Percentiles rank a stretch among this genome's conserved stretches.
Evolutionary conservation across 2,888 invertebrate species (phyloP).

Genomic region (Taphrorychus bicolor): DNA sequence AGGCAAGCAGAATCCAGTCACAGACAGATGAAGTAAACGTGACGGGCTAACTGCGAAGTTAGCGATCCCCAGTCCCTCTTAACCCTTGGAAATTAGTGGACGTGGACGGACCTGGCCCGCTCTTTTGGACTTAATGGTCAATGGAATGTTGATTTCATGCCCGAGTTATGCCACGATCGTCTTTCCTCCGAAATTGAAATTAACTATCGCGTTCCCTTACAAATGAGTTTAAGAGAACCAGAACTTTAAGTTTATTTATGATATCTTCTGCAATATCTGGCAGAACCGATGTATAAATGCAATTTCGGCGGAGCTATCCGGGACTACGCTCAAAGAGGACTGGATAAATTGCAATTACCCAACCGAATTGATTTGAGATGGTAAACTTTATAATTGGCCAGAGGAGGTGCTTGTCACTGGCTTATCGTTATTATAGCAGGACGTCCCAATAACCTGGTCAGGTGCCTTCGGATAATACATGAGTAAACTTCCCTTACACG

Average conservation of each 20-base stretch:
- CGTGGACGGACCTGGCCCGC: conserved; percentile 41
- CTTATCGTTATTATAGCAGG: not conserved
- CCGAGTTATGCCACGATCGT: conserved; percentile 46
- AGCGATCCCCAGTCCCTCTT: conserved; percentile 41
- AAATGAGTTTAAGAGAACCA: conserved; percentile 27
- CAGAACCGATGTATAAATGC: conserved; percentile 6
- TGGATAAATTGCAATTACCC: not conserved
- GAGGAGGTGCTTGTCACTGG: not conserved
- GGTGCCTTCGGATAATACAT: not conserved
- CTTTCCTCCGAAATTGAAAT: conserved; percentile 43
- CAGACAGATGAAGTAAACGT: conserved; percentile 49
- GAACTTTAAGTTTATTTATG: conserved; percentile 24
- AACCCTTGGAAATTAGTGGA: conserved; percentile 45
- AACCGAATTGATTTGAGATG: not conserved
- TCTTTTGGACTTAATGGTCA: conserved; percentile 44
- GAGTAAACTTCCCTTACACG: not conserved
- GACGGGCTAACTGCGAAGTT: conserved; percentile 47
- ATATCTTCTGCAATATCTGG: not conserved
- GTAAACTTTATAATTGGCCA: not conserved
- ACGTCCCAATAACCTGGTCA: not conserved
- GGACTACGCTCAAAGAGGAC: not conserved
- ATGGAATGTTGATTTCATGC: conserved; percentile 46
- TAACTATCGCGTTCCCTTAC: conserved; percentile 29
- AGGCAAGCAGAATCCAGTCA: conserved; percentile 45
- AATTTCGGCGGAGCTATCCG: not conserved